Base-by-base conservation (phyloP, 2,888 invertebrate genomes). In the Aethes cnicana region DNA sequence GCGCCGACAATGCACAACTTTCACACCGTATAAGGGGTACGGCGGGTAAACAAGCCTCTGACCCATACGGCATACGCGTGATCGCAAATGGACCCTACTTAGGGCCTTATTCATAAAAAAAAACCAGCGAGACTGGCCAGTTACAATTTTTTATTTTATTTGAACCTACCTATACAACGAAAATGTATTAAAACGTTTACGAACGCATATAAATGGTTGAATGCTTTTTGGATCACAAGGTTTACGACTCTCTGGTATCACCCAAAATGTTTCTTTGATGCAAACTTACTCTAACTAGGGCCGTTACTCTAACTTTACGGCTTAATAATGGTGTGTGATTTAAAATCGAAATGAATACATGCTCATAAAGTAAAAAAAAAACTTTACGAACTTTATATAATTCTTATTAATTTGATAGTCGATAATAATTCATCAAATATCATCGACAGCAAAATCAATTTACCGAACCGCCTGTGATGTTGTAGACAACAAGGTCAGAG, bases 1-100 rank as follows among this genome's bases (percentile, higher is more conserved):
- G 72, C 71, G 78, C 77, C 81, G 81, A 88, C 87, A 87, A 83
- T 83, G 75, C 77, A 68, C 80, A 74, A 84, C 89, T 89, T 89
- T 89, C 89, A 84, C 89, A 58, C 89, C 89, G 63, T 88, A 85
- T 87, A 88, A 69, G 85, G 88, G 63, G 53, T 58, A 63, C 59
- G 66, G 70, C 69, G 73, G 78, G 81, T 81, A 83, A 84, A 84
- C 84, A 81, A 76, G 77, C 84, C 74, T 77, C 79, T 84, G 83
- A 74, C 74, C 81, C 72, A 63, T 72, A 73, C 72, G 67, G 74
- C 72, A 64, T 70, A 66, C 64, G 63, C 69, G 72, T 78, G 81
- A 80, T 82, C 76, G 74, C 69, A 74, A 58, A 71, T 73, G 81
- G 86, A 84, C 86, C n/a, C n/a, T n/a, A n/a, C n/a, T n/a, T n/a